Percentiles rank a stretch among this genome's conserved stretches.
Conservation (phyloP, 2,888 invertebrate species). For the Theodoxus fluviatilis region DNA sequence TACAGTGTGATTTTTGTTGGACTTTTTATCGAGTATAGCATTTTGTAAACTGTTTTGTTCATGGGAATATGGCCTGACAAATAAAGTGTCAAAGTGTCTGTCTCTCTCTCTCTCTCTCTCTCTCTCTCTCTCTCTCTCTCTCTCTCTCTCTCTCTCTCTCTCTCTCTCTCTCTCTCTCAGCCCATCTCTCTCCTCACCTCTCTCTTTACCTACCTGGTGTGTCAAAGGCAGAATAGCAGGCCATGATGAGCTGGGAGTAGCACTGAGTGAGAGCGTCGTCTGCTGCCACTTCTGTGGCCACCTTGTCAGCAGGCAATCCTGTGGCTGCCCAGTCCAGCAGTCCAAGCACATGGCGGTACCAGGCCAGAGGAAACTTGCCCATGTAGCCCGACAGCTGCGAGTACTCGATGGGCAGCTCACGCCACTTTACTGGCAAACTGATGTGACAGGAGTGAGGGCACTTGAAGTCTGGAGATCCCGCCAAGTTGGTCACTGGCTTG, state of each 20-base stretch:
- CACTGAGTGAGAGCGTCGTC: constrained; percentile 53
- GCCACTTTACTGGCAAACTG: constrained; percentile 55
- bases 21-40: too few relatives aligned
- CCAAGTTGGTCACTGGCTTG: constrained; percentile 55
- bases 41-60: too few relatives aligned
- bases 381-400: constrained; percentile 48
- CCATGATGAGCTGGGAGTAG: constrained; percentile 60
- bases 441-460: constrained; percentile 54
- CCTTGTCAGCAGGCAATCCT: constrained; percentile 43
- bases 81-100: too few relatives aligned
- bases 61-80: too few relatives aligned
- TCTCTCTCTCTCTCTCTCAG: background rate
- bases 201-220: constrained; percentile 43
- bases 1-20: too few relatives aligned
- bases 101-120: too few relatives aligned
- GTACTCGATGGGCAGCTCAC: constrained; percentile 55
- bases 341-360: constrained; percentile 55
- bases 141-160: background rate
- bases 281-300: constrained; percentile 45
- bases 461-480: constrained; percentile 56
- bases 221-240: constrained; percentile 59
- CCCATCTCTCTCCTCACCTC: background rate
- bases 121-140: too few relatives aligned
- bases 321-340: constrained; percentile 46
- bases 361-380: constrained; percentile 52